Conservation (phyloP, 1,140 invertebrate genomes). For the Sweltsa coloradensis region DNA sequence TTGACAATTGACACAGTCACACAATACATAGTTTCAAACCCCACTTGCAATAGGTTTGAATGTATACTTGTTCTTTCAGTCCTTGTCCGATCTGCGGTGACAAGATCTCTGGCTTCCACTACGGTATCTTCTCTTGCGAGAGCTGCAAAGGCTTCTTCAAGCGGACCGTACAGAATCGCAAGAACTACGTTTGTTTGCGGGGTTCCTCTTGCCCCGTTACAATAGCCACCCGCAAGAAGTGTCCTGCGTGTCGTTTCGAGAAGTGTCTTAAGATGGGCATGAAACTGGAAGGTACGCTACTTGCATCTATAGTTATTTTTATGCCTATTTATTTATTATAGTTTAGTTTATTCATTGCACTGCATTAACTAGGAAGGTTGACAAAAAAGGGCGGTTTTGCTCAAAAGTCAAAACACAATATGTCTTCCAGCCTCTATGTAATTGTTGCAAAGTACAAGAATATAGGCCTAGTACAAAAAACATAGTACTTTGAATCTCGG, state of each 20-base stretch:
- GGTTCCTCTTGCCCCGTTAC: conserved; percentile 84
- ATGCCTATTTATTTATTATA: conserved; percentile 4
- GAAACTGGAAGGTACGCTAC: conserved; percentile 75
- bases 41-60: no score
- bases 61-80: no score
- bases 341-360: background rate
- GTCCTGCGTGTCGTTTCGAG: conserved; percentile 92
- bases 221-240: conserved; percentile 89
- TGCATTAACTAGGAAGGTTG: no score
- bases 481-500: no score
- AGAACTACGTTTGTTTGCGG: conserved; percentile 88
- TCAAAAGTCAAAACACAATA: no score
- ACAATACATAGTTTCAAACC: no score
- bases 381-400: no score
- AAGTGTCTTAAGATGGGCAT: conserved; percentile 93
- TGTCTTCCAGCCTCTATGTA: no score
- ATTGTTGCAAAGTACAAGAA: no score
- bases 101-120: conserved; percentile 90
- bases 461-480: no score
- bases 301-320: background rate
- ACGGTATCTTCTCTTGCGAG: conserved; percentile 94
- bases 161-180: conserved; percentile 93
- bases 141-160: conserved; percentile 98
- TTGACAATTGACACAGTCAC: no score
- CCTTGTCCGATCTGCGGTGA: conserved; percentile 92